Base-by-base conservation (phyloP, 2,888 invertebrate genomes). In the Dioctria linearis region DNA sequence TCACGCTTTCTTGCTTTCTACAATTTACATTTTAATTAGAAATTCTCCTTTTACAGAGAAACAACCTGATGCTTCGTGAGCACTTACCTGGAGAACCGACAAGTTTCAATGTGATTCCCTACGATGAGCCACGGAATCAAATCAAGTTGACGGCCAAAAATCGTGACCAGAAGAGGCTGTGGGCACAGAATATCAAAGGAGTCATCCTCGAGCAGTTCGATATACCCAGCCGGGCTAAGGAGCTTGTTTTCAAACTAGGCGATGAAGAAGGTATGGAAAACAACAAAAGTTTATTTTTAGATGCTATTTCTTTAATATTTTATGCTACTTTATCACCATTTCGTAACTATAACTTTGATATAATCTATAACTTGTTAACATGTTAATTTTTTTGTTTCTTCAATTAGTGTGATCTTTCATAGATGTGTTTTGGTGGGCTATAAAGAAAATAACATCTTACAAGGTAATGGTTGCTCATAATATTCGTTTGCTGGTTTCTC, bases 21-120 rank as follows among this genome's bases (percentile, higher is more conserved):
- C 46, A 46, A 78, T 78, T 78, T 61, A 78, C 75, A 75, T 75
- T 61, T 75, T 75, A 75, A 75, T 75, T 75, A 75, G 43, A 61
- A 75, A 61, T 75, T 75, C 75, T 79, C 83, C 83, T 82, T 86
- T 86, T 91, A 73, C 89, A 98, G 98, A 98, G 98, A 90, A 97
- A 97, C 86, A 98, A 98, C 90, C 92, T 98, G 90, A 98, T 98
- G 98, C 90, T 98, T 82, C 97, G 98, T 85, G 98, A 98, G 88
- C 96, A 97, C 86, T 95, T 98, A 85, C 94, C 96, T 78, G 96
- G 97, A 37, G 98, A 98, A 85, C 96, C 98, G 57, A 92, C 97
- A 75, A 96, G 97, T 86, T 99, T 98, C 90, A 98, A 98, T 90
- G 96, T 98, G 85, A 95, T 98, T 86, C 98, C 98, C 65, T 98